These are phyloP conservation scores for Dolomedes plantarius DNA, from an alignment of 2,888 invertebrate genomes.

Conservation along the genomic window DNA sequence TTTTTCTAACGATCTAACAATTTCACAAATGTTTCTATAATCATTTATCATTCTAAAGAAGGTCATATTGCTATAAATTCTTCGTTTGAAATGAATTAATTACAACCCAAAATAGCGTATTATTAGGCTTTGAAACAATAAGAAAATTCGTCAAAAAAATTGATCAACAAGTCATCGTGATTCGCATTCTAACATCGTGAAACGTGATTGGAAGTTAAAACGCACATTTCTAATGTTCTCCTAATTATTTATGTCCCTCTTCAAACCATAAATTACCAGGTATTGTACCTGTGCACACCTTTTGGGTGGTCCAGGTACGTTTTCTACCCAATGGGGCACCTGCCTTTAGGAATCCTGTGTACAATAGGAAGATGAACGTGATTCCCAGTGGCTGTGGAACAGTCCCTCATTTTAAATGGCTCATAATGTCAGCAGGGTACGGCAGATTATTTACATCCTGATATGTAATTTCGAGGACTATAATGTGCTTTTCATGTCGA, in stretches of 20 bases:
- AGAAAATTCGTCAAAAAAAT: too few species aligned
- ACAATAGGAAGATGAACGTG: conserved; percentile 60
- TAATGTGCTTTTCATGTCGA: background rate
- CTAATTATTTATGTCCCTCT: conserved; percentile 63
- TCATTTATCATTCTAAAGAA: too few species aligned
- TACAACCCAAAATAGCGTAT: too few species aligned
- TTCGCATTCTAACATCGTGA: background rate
- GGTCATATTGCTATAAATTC: too few species aligned
- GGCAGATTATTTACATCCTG: background rate
- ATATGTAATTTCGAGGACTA: background rate
- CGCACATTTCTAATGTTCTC: conserved; percentile 42
- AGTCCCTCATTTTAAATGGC: conserved; percentile 22
- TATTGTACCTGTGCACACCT: conserved; percentile 68
- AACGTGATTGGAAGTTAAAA: conserved; percentile 36
- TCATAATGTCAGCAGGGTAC: conserved; percentile 19
- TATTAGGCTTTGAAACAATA: too few species aligned
- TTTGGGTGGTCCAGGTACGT: conserved; percentile 57
- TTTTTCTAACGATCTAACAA: too few species aligned
- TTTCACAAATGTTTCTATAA: too few species aligned
- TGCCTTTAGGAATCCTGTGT: conserved; percentile 7
- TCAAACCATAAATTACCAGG: conserved; percentile 27
- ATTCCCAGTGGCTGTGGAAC: conserved; percentile 12
- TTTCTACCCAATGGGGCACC: conserved; percentile 52
- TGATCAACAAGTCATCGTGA: background rate
- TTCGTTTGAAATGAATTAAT: too few species aligned